Conservation (phyloP, 2,113 vertebrate species). For the Hoplias malabaricus region DNA sequence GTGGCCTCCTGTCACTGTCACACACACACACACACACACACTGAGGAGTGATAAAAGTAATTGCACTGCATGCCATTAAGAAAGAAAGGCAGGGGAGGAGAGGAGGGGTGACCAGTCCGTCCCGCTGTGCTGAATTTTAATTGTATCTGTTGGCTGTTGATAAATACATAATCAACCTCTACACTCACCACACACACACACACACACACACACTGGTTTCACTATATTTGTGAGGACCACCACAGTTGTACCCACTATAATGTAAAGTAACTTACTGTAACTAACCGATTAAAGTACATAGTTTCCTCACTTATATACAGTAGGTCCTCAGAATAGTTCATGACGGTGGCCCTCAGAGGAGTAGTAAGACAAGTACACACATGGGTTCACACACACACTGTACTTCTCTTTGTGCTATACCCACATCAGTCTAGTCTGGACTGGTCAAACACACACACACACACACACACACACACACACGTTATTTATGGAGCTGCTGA, state of each 20-base stretch:
- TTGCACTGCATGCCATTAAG: conserved; percentile 46
- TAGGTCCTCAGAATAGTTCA: no score
- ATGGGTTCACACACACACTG: not conserved
- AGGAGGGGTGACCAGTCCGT: conserved; percentile 20
- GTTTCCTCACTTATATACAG: no score
- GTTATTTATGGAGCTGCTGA: conserved; percentile 43
- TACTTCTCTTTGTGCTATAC: not conserved
- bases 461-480: conserved; percentile 28
- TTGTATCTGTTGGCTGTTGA: conserved; percentile 51
- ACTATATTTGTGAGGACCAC: no score
- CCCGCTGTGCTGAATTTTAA: conserved; percentile 42
- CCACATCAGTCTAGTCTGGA: conserved; percentile 1
- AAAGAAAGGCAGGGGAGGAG: conserved; percentile 27
- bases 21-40: conserved; percentile 11
- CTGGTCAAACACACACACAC: not conserved
- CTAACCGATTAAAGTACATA: no score
- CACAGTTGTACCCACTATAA: no score
- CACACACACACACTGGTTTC: not conserved
- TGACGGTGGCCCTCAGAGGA: no score
- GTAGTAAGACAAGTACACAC: no score
- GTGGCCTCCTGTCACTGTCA: not conserved
- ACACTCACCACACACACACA: not conserved
- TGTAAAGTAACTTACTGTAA: no score
- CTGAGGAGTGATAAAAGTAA: conserved; percentile 40
- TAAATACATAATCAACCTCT: conserved; percentile 45